Conservation (phyloP, 2,797 vertebrate genomes). For the Hydrocynus forskahlii region DNA sequence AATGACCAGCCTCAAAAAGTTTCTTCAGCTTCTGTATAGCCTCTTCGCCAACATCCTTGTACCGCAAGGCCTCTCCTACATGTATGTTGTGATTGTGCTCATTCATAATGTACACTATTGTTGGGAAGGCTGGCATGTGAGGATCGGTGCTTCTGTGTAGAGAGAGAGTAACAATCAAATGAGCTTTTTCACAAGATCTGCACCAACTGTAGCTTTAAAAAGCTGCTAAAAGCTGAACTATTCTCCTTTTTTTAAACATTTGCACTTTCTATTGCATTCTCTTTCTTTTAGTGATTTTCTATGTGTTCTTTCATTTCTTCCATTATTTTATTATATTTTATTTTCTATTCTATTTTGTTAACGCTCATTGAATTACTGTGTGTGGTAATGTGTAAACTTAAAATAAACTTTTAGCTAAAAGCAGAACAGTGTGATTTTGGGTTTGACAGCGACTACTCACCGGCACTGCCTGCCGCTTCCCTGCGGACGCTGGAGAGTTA, state of each 20-base stretch:
- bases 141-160: conserved; percentile 51
- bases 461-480: conserved; percentile 48
- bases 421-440: neutral
- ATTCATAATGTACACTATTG: conserved; percentile 51
- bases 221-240: no score
- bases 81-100: conserved; percentile 56
- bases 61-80: conserved; percentile 44
- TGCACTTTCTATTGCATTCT: no score
- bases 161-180: neutral
- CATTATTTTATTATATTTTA: no score
- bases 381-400: no score
- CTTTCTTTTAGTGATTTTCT: no score
- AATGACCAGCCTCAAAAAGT: conserved; percentile 55
- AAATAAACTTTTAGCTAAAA: no score
- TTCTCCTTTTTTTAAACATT: no score
- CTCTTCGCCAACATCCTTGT: conserved; percentile 55
- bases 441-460: neutral
- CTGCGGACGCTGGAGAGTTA: conserved; percentile 51
- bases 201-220: no score
- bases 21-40: conserved; percentile 57
- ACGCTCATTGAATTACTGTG: no score
- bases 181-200: conserved; percentile 12
- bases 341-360: no score
- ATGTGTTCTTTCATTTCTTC: no score
- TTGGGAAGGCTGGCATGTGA: conserved; percentile 51